Base-by-base conservation (phyloP, 2,113 vertebrate genomes). In the Cettia cetti region DNA sequence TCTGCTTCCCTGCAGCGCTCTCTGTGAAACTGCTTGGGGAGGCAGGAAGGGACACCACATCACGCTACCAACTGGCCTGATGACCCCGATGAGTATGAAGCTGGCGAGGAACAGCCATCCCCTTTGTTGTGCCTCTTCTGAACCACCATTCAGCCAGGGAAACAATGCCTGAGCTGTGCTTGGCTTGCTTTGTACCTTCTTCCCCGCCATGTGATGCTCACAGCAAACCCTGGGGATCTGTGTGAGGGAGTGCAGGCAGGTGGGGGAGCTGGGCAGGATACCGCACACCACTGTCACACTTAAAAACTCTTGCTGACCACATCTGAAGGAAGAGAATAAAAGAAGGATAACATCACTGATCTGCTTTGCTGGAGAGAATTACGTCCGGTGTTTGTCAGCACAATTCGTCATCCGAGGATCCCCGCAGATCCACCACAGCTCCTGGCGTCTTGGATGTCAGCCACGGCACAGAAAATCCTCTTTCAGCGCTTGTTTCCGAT, bases 101-200 rank as follows among this genome's bases (percentile, higher is more conserved):
- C 80, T 50, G 39, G 24, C 0, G 0, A 90, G 56, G 69, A 90
- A 93, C 91, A 92, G 91, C 91, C 3, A 0, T 40, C 35, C 13
- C 60, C 86, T 90, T 94, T 96, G 94, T 95, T 1, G 0, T 42
- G 71, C 22, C 35, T 47, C 56, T 74, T 92, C 86, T 93, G 86
- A 94, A 14, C 56, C 6, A 1, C 71, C 60, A 70, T 94, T 93
- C 92, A 95, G 76, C 35, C 22, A 2, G 27, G 63, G 52, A 61
- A 77, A 93, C 94, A 93, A 93, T 50, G 77, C 52, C 64, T 15
- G 28, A 81, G 69, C 83, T 90, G 89, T 93, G 65, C 72, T 81
- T 8, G 0, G 4, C 66, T 86, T 50, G 89, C 83, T 89, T 77
- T 42, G 31, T 27, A 23, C 42, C 68, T 60, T 89, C 49, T 59